phyloP scores from a whole-genome alignment of 2,113 vertebrate genomes.

The Aleadryas rufinucha region DNA sequence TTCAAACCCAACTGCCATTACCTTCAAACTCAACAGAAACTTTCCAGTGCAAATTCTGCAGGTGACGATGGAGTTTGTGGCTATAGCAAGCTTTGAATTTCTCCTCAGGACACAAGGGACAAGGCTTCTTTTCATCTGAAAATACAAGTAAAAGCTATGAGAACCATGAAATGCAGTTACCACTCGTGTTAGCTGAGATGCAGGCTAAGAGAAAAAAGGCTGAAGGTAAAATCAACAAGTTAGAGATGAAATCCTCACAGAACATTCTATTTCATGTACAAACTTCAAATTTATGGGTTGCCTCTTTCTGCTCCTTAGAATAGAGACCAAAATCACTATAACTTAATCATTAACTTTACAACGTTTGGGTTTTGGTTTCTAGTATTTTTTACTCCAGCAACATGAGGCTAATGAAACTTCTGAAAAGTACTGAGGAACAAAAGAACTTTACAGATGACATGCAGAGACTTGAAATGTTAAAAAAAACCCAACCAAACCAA shows the following conservation, averaged over 20 bases:
- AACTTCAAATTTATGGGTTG: not conserved
- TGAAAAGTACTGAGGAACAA: not conserved
- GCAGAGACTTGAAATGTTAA: not conserved
- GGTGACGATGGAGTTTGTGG: conserved; percentile 89
- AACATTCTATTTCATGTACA: not conserved
- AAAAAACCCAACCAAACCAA: not conserved
- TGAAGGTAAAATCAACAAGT: not conserved
- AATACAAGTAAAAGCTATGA: not conserved
- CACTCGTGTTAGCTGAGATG: not conserved
- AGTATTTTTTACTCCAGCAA: not conserved
- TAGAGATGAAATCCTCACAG: not conserved
- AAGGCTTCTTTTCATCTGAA: conserved; percentile 84
- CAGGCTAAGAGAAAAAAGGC: not conserved
- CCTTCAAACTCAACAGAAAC: conserved; percentile 96
- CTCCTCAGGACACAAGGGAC: conserved; percentile 92
- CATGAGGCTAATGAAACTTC: not conserved
- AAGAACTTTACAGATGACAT: not conserved
- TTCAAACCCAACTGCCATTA: conserved; percentile 19
- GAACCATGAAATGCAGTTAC: not conserved
- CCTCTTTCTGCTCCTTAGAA: not conserved
- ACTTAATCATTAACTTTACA: not conserved
- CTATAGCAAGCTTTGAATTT: conserved; percentile 90
- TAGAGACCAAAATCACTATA: not conserved
- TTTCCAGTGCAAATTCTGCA: conserved; percentile 98
- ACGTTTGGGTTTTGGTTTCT: not conserved